A percentile compares a stretch with the other conserved stretches of the same genome.
Conservation (phyloP, 1,140 invertebrate genomes). For the Caenorhabditis tropicalis region DNA sequence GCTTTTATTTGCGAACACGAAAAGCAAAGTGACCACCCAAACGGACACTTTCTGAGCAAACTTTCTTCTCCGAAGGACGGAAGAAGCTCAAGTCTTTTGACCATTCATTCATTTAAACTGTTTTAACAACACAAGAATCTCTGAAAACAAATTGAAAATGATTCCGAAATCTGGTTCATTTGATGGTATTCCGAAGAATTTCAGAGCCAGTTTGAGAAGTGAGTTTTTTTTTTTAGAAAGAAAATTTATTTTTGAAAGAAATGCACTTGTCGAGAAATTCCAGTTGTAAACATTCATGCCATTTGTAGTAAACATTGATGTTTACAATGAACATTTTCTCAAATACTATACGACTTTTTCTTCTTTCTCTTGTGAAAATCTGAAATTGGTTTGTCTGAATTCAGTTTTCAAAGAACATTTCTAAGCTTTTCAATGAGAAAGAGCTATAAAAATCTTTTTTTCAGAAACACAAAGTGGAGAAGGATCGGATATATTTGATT, state of each 20-base stretch:
- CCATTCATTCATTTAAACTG: neutral
- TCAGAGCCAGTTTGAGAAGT: conserved; percentile 34
- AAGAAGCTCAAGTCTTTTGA: neutral
- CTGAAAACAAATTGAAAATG: neutral
- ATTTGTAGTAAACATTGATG: too few species aligned
- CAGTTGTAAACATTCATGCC: too few species aligned
- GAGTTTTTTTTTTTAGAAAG: neutral
- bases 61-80: neutral
- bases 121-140: too few species aligned
- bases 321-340: too few species aligned
- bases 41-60: conserved; percentile 26
- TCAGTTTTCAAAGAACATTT: too few species aligned
- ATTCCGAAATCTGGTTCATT: neutral
- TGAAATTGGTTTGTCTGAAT: too few species aligned
- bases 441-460: neutral
- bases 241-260: too few species aligned
- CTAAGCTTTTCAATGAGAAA: too few species aligned
- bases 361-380: too few species aligned
- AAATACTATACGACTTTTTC: too few species aligned
- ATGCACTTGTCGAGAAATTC: too few species aligned
- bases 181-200: conserved; percentile 4
- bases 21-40: conserved; percentile 23
- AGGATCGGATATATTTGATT: conserved; percentile 11
- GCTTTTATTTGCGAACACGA: conserved; percentile 26
- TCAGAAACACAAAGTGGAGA: neutral